These are phyloP conservation scores for Diprion similis DNA, from an alignment of 1,140 invertebrate species.

Conservation along the genomic window DNA sequence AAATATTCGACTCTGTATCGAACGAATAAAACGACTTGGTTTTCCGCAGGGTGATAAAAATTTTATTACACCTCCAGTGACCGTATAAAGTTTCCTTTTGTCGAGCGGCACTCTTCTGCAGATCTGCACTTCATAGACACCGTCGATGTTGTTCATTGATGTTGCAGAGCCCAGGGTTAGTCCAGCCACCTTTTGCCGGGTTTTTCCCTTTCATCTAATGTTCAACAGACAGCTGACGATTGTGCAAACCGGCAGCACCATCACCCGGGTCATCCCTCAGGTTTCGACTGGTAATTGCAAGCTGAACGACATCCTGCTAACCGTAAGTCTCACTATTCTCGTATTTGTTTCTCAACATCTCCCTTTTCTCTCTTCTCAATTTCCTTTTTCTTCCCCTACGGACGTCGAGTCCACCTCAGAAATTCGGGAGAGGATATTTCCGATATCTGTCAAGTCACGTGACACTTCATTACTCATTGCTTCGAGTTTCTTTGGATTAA, in stretches of 20 bases:
- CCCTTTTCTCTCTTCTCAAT: background rate
- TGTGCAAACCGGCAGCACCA: slow-evolving; percentile 86
- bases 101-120: too few relatives aligned
- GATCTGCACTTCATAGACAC: slow-evolving; percentile 1
- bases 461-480: background rate
- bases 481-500: background rate
- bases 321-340: slow-evolving; percentile 65
- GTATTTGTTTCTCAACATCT: background rate
- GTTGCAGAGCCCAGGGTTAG: slow-evolving; percentile 83
- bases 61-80: background rate
- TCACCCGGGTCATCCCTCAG: slow-evolving; percentile 82
- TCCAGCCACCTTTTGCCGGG: slow-evolving; percentile 89
- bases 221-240: slow-evolving; percentile 87
- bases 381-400: background rate
- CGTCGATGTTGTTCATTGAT: slow-evolving; percentile 16
- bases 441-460: background rate
- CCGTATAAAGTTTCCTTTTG: too few relatives aligned
- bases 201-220: slow-evolving; percentile 95
- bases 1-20: too few relatives aligned
- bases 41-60: background rate
- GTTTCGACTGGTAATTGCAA: slow-evolving; percentile 70
- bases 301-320: slow-evolving; percentile 80
- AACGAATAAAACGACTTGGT: too few relatives aligned
- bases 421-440: background rate
- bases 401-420: background rate